These are phyloP conservation scores for Aurelia sp. DNA, from an alignment of 30 jellyfish, hydroid and myxozoan genomes.

Conservation along the genomic window DNA sequence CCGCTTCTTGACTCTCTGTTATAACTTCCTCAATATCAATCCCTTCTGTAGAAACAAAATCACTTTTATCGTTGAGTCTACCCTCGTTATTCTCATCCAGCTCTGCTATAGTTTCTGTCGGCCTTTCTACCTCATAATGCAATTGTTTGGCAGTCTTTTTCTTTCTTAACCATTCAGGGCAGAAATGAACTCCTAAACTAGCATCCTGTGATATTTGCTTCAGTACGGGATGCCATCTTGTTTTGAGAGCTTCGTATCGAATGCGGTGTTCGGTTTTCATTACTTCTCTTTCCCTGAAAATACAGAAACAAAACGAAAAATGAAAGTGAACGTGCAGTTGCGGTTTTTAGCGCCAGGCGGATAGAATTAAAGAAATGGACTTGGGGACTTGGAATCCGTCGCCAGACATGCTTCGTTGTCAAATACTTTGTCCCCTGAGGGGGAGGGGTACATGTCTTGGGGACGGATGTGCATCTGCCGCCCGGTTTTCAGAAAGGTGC, in stretches of 20 bases:
- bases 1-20: background rate
- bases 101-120: background rate
- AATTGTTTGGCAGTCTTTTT: no score
- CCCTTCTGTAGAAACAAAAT: background rate
- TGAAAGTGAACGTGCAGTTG: no score
- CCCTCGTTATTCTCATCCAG: slow-evolving; percentile 11
- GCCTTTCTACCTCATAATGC: no score
- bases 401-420: no score
- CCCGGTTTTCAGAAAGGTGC: no score
- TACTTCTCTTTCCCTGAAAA: slow-evolving; percentile 88
- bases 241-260: slow-evolving; percentile 87
- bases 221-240: slow-evolving; percentile 84
- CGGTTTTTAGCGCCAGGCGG: no score
- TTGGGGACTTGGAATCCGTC: no score
- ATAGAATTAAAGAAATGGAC: no score
- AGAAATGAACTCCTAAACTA: slow-evolving; percentile 63
- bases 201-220: slow-evolving; percentile 48
- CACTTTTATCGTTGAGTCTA: slow-evolving; percentile 1
- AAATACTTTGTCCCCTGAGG: no score
- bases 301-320: no score
- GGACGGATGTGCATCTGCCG: no score
- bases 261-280: slow-evolving; percentile 69
- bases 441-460: no score
- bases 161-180: slow-evolving; percentile 90
- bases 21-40: background rate